Evolutionary conservation across 23 tunicate species (phyloP).

Genomic region (Trididemnum miniatum): DNA sequence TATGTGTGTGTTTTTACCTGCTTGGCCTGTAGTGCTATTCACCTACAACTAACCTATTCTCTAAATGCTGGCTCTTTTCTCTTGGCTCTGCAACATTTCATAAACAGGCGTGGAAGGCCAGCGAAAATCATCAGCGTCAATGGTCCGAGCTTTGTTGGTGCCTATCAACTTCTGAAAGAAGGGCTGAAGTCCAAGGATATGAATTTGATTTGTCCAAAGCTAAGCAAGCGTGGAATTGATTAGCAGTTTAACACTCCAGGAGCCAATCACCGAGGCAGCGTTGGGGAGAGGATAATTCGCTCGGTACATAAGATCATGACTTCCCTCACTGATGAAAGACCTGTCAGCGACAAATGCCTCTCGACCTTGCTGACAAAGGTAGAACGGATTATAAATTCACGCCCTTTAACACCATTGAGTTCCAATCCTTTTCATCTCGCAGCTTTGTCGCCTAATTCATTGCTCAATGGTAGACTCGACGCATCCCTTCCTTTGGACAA

Average conservation of each 20-base stretch:
- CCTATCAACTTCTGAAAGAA: conserved; percentile 6
- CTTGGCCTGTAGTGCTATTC: conserved; percentile 41
- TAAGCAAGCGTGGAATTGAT: not conserved
- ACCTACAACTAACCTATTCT: conserved; percentile 26
- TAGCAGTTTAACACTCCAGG: conserved; percentile 12
- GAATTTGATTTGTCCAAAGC: not conserved
- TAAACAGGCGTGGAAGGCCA: conserved; percentile 1
- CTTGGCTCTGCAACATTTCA: conserved; percentile 19
- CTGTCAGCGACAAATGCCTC: not conserved
- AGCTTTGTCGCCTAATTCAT: too few relatives aligned
- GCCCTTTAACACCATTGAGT: not conserved
- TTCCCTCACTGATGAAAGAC: not conserved
- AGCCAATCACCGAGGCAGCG: not conserved
- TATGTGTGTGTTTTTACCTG: conserved; percentile 48
- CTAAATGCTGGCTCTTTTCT: conserved; percentile 35
- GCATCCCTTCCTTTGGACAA: too few relatives aligned
- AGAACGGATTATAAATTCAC: not conserved
- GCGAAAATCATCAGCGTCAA: conserved; percentile 20
- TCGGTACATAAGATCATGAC: conserved; percentile 10
- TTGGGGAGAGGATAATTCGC: conserved; percentile 27
- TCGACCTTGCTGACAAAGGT: not conserved
- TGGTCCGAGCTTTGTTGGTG: conserved; percentile 12
- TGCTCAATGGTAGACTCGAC: too few relatives aligned
- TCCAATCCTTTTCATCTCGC: too few relatives aligned
- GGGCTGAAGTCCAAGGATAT: conserved; percentile 16